Percentiles rank a stretch among this genome's conserved stretches.
Evolutionary conservation across 2,113 vertebrate genomes (phyloP).

Genomic region (Sakesphorus luctuosus): DNA sequence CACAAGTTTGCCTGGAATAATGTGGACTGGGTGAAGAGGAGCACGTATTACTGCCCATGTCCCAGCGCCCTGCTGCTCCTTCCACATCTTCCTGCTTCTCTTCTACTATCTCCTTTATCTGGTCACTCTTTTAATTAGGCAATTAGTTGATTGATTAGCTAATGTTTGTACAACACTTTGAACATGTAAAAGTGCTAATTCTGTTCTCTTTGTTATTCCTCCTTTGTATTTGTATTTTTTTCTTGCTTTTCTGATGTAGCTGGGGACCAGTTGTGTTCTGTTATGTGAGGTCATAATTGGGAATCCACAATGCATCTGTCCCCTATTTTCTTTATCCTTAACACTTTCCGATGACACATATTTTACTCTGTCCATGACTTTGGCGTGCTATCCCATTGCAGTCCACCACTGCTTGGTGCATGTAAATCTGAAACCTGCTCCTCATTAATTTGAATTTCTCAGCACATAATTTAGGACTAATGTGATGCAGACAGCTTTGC

Average conservation of each 20-base stretch:
- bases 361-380: not conserved
- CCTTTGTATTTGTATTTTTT: not conserved
- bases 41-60: not conserved
- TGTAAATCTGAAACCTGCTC: not conserved
- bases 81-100: not conserved
- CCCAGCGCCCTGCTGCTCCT: not conserved
- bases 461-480: not conserved
- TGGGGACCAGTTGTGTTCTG: not conserved
- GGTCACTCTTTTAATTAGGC: constrained; percentile 31
- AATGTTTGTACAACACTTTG: constrained; percentile 40
- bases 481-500: not conserved
- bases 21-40: constrained; percentile 14
- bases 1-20: constrained; percentile 63
- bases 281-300: not conserved
- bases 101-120: not conserved
- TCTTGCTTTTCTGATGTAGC: not conserved
- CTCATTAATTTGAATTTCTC: not conserved
- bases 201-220: not conserved
- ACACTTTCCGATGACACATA: rapidly evolving
- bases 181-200: constrained; percentile 17
- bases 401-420: not conserved
- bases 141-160: constrained; percentile 64
- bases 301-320: not conserved
- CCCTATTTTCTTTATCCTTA: not conserved
- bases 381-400: not conserved